Percentiles rank a stretch among this genome's conserved stretches.
phyloP scores from a whole-genome alignment of 2,888 invertebrate genomes.

The Clitarchus hookeri region DNA sequence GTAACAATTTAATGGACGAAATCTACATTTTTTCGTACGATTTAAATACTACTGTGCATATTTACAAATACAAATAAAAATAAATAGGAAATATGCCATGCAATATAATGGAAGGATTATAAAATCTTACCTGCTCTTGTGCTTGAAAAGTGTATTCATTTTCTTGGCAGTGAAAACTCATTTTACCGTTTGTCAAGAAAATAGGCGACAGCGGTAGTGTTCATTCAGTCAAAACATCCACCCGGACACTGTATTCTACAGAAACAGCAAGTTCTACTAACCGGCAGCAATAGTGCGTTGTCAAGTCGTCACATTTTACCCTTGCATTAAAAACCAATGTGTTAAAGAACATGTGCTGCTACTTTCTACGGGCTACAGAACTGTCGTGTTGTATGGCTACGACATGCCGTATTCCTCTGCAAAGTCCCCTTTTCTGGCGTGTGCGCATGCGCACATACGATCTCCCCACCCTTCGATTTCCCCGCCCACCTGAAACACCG shows the following conservation, averaged over 20 bases:
- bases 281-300: neutral
- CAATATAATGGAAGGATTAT: neutral
- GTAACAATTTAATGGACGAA: too few relatives aligned
- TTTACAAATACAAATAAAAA: too few relatives aligned
- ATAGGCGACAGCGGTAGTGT: neutral
- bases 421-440: neutral
- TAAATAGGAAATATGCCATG: neutral
- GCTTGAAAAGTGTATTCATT: neutral
- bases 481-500: neutral
- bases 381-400: neutral
- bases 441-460: neutral
- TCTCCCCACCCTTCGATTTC: neutral
- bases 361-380: neutral
- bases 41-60: too few relatives aligned
- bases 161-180: neutral
- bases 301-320: neutral
- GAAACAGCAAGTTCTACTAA: neutral
- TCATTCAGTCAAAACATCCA: constrained; percentile 50
- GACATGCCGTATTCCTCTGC: neutral
- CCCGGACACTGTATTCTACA: neutral
- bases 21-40: too few relatives aligned
- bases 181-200: neutral
- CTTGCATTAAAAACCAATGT: neutral
- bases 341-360: neutral
- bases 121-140: neutral